Evolutionary conservation across 2,888 invertebrate genomes (phyloP).

Genomic region (Holacanthella duospinosa): DNA sequence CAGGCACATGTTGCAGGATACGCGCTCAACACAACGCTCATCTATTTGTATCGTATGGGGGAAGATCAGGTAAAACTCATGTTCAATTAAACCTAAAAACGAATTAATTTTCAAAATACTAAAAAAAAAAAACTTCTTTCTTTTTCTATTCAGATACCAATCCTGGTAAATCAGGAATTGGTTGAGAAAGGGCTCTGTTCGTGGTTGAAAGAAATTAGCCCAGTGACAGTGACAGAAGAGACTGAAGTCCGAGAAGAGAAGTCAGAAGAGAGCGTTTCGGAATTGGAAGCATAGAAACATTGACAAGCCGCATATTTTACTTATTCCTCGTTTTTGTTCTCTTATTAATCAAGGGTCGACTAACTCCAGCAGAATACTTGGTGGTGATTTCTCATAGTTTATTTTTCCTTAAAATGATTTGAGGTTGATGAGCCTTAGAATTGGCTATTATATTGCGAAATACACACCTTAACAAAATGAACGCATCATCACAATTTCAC

Average conservation of each 20-base stretch:
- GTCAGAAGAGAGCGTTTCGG: too few species aligned
- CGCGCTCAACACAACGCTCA: slow-evolving; percentile 61
- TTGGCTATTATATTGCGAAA: too few species aligned
- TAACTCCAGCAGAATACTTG: too few species aligned
- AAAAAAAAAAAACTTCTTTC: slow-evolving; percentile 4
- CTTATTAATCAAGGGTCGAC: too few species aligned
- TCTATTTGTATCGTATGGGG: slow-evolving; percentile 67
- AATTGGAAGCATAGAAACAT: too few species aligned
- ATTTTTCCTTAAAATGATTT: too few species aligned
- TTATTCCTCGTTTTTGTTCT: too few species aligned
- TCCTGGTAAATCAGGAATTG: slow-evolving; percentile 69
- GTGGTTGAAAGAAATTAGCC: slow-evolving; percentile 47
- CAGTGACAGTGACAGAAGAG: slow-evolving; percentile 13
- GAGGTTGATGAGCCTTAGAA: too few species aligned
- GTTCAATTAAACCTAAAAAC: slow-evolving; percentile 36
- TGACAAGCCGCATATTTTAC: too few species aligned
- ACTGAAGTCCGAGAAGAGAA: slow-evolving; percentile 17
- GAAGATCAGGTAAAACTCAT: slow-evolving; percentile 61
- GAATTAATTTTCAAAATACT: not conserved
- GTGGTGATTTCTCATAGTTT: too few species aligned
- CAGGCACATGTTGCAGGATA: slow-evolving; percentile 82
- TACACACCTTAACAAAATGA: too few species aligned
- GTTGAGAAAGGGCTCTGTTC: slow-evolving; percentile 72
- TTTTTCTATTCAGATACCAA: slow-evolving; percentile 21
- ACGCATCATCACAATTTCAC: too few species aligned